Base-by-base conservation (phyloP, 2,888 invertebrate genomes). In the Yponomeuta cagnagella region DNA sequence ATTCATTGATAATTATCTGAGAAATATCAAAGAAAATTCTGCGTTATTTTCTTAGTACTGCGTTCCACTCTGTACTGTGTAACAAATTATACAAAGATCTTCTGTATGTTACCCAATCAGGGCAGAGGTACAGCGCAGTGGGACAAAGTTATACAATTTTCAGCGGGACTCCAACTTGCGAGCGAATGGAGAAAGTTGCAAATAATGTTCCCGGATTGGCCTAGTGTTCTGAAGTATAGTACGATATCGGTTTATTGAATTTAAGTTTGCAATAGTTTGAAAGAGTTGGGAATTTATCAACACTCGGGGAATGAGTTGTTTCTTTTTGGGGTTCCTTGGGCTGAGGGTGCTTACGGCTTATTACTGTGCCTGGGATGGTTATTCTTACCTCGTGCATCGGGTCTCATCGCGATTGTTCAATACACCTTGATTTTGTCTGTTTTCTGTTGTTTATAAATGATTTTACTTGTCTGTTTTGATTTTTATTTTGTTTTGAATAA, bases 101-200 rank as follows among this genome's bases (percentile, higher is more conserved):
- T 58, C 15, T 15, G 15, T 15, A 58, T 58, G 52, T 15, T 4
- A 58, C 52, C 43, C 4, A 58, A 2, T 12, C 15, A 58, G 12
- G 6, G 52, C 52, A 15, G 52, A 58, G 52, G 12, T 15, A 58
- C 12, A 15, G 52, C 52, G 52, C 52, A 58, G 52, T 15, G 52
- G 52, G 52, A 58, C 52, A 58, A 58, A 58, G 52, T 58, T 58
- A 58, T 58, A 58, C 52, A 58, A 58, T 58, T 58, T 58, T 58
- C 52, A 58, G 8, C 52, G 52, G 52, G 15, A 58, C 52, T 58
- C 15, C 52, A 15, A 58, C 52, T 58, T 58, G 43, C 15, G 15
- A 15, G 15, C 52, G 52, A 12, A 58, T 58, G 52, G 52, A 15
- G 15, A 58, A 58, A 58, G 52, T 58, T 58, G 12, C 15, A 58